Evolutionary conservation across 2,113 vertebrate species (phyloP).

Genomic region (Echinops telfairi): DNA sequence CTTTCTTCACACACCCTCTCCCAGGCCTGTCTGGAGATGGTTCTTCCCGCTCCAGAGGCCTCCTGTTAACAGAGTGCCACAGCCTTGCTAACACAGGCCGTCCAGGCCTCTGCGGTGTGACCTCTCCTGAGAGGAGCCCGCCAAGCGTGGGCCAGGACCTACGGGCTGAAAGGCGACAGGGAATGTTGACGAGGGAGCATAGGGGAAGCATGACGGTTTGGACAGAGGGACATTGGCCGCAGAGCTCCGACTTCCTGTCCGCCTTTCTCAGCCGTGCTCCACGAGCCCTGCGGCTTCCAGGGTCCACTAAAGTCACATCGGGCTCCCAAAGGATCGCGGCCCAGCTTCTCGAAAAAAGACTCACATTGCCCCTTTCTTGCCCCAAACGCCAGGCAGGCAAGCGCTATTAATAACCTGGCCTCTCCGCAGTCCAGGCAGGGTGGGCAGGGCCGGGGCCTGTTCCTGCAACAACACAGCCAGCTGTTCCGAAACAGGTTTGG

Average conservation of each 20-base stretch:
- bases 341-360: not conserved
- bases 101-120: conserved; percentile 48
- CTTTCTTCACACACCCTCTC: not conserved
- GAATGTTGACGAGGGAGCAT: conserved; percentile 4
- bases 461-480: conserved; percentile 61
- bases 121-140: conserved; percentile 46
- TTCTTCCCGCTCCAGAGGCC: not conserved
- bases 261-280: not conserved
- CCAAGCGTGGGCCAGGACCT: conserved; percentile 18
- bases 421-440: conserved; percentile 55
- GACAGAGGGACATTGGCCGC: not conserved
- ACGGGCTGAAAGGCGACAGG: conserved; percentile 2
- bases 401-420: conserved; percentile 65
- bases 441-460: conserved; percentile 19
- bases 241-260: not conserved
- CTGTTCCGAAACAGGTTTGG: conserved; percentile 83
- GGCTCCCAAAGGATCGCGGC: not conserved
- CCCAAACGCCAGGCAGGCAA: conserved; percentile 75
- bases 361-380: conserved; percentile 16
- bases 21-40: not conserved
- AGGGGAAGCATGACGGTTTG: conserved; percentile 4
- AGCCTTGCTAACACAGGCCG: not conserved
- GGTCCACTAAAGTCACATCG: not conserved
- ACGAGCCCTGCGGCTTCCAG: not conserved
- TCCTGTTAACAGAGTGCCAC: conserved; percentile 10